phyloP scores from a whole-genome alignment of 2,113 vertebrate species.

The Amphiprion percula region DNA sequence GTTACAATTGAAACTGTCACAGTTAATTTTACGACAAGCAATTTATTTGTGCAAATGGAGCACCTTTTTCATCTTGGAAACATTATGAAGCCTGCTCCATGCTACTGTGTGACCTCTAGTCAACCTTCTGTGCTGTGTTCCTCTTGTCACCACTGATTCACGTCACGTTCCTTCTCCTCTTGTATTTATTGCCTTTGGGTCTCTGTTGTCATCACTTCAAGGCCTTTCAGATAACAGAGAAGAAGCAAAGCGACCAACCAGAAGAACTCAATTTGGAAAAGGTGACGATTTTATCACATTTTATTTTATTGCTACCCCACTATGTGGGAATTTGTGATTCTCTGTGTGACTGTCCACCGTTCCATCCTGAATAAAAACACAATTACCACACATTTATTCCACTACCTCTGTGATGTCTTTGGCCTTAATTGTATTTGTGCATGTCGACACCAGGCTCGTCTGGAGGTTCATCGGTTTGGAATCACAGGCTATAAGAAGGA shows the following conservation, averaged over 20 bases:
- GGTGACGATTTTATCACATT: constrained; percentile 76
- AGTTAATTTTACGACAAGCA: no score
- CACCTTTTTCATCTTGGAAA: not conserved
- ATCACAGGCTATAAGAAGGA: constrained; percentile 95
- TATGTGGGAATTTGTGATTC: no score
- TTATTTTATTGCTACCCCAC: not conserved
- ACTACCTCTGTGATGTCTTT: not conserved
- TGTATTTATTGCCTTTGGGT: not conserved
- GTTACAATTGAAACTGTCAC: no score
- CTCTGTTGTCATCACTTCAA: constrained; percentile 36
- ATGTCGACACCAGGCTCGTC: constrained; percentile 85
- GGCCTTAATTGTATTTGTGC: not conserved
- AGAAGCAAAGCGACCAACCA: constrained; percentile 59
- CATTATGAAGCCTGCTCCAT: no score
- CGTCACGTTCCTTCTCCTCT: not conserved
- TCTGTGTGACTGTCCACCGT: no score
- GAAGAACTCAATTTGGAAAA: constrained; percentile 91
- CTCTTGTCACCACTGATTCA: not conserved
- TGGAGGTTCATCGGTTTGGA: constrained; percentile 96
- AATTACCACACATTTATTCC: no score
- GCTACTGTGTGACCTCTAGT: constrained; percentile 3
- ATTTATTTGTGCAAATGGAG: not conserved
- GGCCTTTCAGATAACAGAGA: constrained; percentile 68
- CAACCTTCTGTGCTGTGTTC: not conserved
- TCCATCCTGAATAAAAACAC: no score